A percentile compares a stretch with the other conserved stretches of the same genome.
These are phyloP conservation scores for Penaeus japonicus DNA, from an alignment of 1,140 invertebrate species.

Conservation along the genomic window DNA sequence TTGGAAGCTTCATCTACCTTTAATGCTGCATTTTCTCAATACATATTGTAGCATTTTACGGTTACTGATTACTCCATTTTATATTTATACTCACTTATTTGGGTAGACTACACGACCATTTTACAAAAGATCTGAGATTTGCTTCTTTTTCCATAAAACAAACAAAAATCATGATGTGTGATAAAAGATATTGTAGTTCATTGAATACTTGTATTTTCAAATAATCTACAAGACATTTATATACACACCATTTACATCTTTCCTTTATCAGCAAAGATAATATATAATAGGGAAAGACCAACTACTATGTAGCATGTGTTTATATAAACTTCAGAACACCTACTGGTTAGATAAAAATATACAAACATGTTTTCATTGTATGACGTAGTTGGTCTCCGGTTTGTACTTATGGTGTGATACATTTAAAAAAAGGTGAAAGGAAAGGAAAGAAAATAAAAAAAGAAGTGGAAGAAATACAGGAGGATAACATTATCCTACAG, in stretches of 20 bases:
- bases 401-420: constrained; percentile 40
- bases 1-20: too few species aligned
- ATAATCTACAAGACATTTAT: constrained; percentile 19
- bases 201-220: constrained; percentile 4
- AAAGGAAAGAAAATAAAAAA: neutral
- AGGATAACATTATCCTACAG: too few species aligned
- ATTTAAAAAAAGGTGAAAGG: neutral
- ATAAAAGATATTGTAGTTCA: constrained; percentile 7
- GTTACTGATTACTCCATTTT: too few species aligned
- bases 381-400: constrained; percentile 25
- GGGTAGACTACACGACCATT: too few species aligned
- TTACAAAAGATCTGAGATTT: too few species aligned
- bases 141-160: too few species aligned
- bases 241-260: constrained; percentile 27
- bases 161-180: neutral
- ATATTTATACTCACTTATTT: too few species aligned
- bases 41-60: too few species aligned
- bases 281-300: constrained; percentile 33
- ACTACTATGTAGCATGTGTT: constrained; percentile 3
- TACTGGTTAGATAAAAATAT: constrained; percentile 23
- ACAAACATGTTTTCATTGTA: neutral
- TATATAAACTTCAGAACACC: constrained; percentile 1
- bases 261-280: constrained; percentile 26
- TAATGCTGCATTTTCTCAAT: too few species aligned
- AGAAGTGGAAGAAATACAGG: neutral